Percentiles rank a stretch among this genome's conserved stretches.
Conservation (phyloP, 2,888 invertebrate species). For the Leptothorax acervorum region DNA sequence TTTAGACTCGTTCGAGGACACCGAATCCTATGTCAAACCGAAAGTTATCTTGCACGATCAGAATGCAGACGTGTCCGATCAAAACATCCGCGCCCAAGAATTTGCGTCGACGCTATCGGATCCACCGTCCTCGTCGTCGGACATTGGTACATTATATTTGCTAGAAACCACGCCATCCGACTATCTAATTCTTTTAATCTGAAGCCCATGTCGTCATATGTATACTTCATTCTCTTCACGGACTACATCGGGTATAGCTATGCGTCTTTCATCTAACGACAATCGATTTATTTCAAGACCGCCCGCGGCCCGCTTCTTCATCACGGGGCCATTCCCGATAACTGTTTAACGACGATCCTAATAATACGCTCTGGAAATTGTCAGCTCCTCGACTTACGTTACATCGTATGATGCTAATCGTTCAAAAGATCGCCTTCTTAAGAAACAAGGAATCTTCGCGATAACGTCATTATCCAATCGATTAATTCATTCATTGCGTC, state of each 20-base stretch:
- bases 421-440: not conserved
- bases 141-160: slow-evolving; percentile 75
- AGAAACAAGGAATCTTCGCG: not conserved
- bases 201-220: slow-evolving; percentile 56
- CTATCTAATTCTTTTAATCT: slow-evolving; percentile 67
- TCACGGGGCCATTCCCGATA: not conserved
- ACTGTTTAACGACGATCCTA: slow-evolving; percentile 6
- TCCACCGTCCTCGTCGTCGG: slow-evolving; percentile 74
- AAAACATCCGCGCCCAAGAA: slow-evolving; percentile 82
- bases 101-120: slow-evolving; percentile 80
- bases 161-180: slow-evolving; percentile 63
- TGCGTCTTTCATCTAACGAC: slow-evolving; percentile 21
- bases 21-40: slow-evolving; percentile 29
- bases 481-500: slow-evolving; percentile 21
- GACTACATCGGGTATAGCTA: slow-evolving; percentile 45
- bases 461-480: slow-evolving; percentile 30
- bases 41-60: slow-evolving; percentile 49
- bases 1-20: slow-evolving; percentile 58
- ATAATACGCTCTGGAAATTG: slow-evolving; percentile 6
- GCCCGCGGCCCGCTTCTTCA: not conserved
- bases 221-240: slow-evolving; percentile 55
- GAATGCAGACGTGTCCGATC: slow-evolving; percentile 72
- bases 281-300: slow-evolving; percentile 16
- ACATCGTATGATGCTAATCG: not conserved
- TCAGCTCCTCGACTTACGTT: not conserved